phyloP scores from a whole-genome alignment of 2,888 invertebrate genomes.

The Panorpa germanica region DNA sequence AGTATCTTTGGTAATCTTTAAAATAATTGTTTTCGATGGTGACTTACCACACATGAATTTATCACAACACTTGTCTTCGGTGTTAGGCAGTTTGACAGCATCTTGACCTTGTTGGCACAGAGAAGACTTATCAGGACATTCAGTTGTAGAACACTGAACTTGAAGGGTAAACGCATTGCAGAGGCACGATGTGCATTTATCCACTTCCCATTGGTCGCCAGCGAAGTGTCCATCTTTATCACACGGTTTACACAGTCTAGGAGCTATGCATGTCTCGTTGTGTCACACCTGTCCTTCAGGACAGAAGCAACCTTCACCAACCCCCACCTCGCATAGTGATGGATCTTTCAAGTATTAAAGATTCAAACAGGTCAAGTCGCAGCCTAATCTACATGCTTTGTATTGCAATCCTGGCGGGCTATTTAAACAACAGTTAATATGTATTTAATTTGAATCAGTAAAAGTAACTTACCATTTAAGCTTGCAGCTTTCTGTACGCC shows the following conservation, averaged over 20 bases:
- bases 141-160: slow-evolving; percentile 40
- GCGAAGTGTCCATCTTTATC: slow-evolving; percentile 46
- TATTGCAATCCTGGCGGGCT: slow-evolving; percentile 14
- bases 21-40: neutral
- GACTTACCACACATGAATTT: slow-evolving; percentile 44
- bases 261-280: slow-evolving; percentile 51
- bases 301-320: slow-evolving; percentile 71
- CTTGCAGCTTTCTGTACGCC: slow-evolving; percentile 49
- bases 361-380: slow-evolving; percentile 45
- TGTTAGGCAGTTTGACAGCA: slow-evolving; percentile 29
- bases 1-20: neutral
- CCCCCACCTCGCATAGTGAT: slow-evolving; percentile 26
- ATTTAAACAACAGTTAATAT: slow-evolving; percentile 10
- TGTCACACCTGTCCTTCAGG: slow-evolving; percentile 50
- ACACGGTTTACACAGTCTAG: slow-evolving; percentile 48
- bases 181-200: slow-evolving; percentile 53
- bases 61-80: slow-evolving; percentile 45
- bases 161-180: slow-evolving; percentile 36
- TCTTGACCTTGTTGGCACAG: slow-evolving; percentile 39
- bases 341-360: slow-evolving; percentile 25
- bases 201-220: slow-evolving; percentile 43
- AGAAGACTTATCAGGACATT: slow-evolving; percentile 32
- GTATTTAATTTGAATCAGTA: slow-evolving; percentile 22
- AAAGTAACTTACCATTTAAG: slow-evolving; percentile 33
- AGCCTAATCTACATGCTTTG: slow-evolving; percentile 27